Evolutionary conservation across 2,888 invertebrate species (phyloP).

Genomic region (Parapristionchus giblindavisi): DNA sequence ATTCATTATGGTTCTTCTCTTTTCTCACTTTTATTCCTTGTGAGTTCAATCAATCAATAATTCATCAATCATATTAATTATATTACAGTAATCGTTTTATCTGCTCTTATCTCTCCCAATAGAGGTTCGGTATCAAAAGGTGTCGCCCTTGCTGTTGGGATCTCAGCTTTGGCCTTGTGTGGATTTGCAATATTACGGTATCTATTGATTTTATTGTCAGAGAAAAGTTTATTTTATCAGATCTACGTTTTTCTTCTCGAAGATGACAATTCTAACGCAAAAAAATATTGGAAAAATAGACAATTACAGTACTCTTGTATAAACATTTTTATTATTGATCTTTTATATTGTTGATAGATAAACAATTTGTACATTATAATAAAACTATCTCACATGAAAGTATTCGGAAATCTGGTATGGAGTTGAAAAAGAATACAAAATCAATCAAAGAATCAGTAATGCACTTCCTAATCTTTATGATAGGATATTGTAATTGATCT

Average conservation of each 20-base stretch:
- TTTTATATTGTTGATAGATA: too few relatives aligned
- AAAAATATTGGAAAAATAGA: slow-evolving; percentile 15
- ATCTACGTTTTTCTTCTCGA: slow-evolving; percentile 18
- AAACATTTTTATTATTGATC: too few relatives aligned
- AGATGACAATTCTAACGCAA: background rate
- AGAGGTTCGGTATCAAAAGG: slow-evolving; percentile 47
- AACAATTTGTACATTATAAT: too few relatives aligned
- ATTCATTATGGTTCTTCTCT: slow-evolving; percentile 51
- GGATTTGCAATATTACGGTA: slow-evolving; percentile 29
- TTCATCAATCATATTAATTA: too few relatives aligned
- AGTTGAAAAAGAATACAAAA: too few relatives aligned
- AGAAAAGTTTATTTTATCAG: background rate
- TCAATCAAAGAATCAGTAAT: too few relatives aligned
- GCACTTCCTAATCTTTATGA: too few relatives aligned
- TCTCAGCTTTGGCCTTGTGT: slow-evolving; percentile 46
- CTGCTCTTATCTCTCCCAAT: slow-evolving; percentile 33
- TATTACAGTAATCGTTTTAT: slow-evolving; percentile 49
- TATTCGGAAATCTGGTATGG: too few relatives aligned
- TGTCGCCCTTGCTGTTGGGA: slow-evolving; percentile 46
- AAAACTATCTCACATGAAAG: too few relatives aligned
- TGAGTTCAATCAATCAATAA: too few relatives aligned
- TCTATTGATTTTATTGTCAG: background rate
- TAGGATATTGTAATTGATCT: too few relatives aligned
- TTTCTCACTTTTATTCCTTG: slow-evolving; percentile 46
- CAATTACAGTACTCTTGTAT: slow-evolving; percentile 29